Evolutionary conservation across 2,888 invertebrate species (phyloP), one percentile per base, ranked within the genome.

Genomic region (Gibbula magus): DNA sequence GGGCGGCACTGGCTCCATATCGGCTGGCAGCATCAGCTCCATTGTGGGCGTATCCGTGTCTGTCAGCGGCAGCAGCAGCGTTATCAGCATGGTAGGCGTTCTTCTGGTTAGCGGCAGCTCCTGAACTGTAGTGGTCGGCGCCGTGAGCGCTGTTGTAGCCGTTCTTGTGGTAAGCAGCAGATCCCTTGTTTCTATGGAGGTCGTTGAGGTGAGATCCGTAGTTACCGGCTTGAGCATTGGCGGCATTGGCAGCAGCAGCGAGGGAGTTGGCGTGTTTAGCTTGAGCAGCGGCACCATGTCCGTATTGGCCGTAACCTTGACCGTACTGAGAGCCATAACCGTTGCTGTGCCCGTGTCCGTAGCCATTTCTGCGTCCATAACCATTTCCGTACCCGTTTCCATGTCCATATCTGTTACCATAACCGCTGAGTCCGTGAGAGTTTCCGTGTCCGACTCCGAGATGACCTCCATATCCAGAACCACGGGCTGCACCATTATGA

Each of bases 11-110:
- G n/a, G 53, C 53, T 29, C 29, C 54, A 29, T 75, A 75, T 10
- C 22, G 53, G 20, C n/a, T 53, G 32, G 32, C 53, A 32, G 75
- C 75, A 54, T 75, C 75, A n/a, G 75, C 75, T 25, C 32, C 54
- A 25, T 32, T 39, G 13, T 32, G 54, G 29, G 18, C 54, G 75
- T 32, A 75, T n/a, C 75, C 75, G 13, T 75, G 52, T 29, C 13
- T 52, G n/a, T 75, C 35, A 35, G 52, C n/a, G 35, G 52, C 53
- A 54, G 53, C 75, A 35, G 53, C 75, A 20, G 32, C 20, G 20
- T 32, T 13, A 22, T 20, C 73, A 54, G 52, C 22, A 5, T 54
- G 32, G 20, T 29, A 53, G 18, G 18, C 54, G 13, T 25, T 53
- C 32, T 54, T 75, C 32, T 75, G 18, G 32, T 25, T 54, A 75